These are phyloP conservation scores for Petrocephalus sullivani DNA, from an alignment of 2,797 vertebrate species.

Conservation along the genomic window DNA sequence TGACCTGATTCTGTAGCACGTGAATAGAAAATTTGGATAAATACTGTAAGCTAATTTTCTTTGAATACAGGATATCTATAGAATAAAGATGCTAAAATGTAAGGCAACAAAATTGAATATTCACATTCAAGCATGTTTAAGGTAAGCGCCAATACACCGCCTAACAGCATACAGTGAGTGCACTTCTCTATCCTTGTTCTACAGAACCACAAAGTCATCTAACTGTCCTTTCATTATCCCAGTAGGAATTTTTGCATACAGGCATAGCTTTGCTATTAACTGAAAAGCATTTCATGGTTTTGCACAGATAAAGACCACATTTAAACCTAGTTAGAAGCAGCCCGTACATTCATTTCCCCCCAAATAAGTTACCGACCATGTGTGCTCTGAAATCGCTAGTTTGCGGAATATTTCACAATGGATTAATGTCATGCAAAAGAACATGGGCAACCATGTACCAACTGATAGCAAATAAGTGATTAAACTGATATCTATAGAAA, in stretches of 20 bases:
- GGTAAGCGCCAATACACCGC: constrained; percentile 12
- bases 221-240: constrained; percentile 4
- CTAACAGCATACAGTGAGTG: not conserved
- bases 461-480: constrained; percentile 25
- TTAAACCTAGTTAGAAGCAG: constrained; percentile 54
- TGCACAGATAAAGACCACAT: constrained; percentile 12
- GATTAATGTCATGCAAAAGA: constrained; percentile 55
- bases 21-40: not conserved
- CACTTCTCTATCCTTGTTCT: not conserved
- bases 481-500: not conserved
- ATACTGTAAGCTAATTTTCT: not conserved
- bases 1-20: not conserved
- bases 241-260: constrained; percentile 18
- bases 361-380: constrained; percentile 46
- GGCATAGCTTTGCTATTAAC: constrained; percentile 15
- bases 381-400: constrained; percentile 33
- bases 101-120: constrained; percentile 20
- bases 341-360: constrained; percentile 34
- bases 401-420: constrained; percentile 39
- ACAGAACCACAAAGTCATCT: constrained; percentile 15
- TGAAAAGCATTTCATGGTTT: constrained; percentile 19
- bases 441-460: constrained; percentile 30
- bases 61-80: not conserved
- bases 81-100: not conserved
- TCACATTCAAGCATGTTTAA: constrained; percentile 22